Evolutionary conservation across 1,140 invertebrate genomes (phyloP).

Genomic region (Cyphomyrmex costatus): DNA sequence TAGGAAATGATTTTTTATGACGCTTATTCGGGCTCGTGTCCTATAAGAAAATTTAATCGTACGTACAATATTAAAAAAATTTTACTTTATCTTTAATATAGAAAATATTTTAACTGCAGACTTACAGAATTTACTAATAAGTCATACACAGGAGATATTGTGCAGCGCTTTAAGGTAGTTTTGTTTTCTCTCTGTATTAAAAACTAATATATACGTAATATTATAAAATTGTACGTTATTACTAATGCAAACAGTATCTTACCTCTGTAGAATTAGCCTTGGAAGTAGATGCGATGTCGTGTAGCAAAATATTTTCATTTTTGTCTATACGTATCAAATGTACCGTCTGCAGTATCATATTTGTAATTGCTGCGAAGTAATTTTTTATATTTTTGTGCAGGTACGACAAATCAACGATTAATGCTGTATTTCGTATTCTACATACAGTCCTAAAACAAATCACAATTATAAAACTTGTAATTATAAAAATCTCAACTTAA

Average conservation of each 20-base stretch:
- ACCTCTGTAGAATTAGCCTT: not conserved
- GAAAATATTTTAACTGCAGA: not conserved
- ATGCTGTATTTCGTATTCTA: not conserved
- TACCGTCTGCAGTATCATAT: not conserved
- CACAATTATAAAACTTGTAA: not conserved
- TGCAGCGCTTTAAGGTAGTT: not conserved
- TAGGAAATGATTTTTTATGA: not conserved
- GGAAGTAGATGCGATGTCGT: not conserved
- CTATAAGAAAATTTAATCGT: not conserved
- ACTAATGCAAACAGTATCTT: not conserved
- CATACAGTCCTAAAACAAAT: not conserved
- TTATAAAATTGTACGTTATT: not conserved
- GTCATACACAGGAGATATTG: constrained; percentile 86
- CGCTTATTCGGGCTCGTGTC: not conserved
- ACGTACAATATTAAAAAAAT: not conserved
- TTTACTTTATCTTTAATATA: not conserved
- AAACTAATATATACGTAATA: not conserved
- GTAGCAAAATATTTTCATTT: not conserved
- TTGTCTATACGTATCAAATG: not conserved
- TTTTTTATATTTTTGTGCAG: not conserved
- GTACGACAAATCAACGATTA: constrained; percentile 4
- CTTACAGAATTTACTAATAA: not conserved
- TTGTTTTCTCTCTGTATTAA: not conserved
- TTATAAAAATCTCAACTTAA: not conserved
- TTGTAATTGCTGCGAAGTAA: not conserved